Base-by-base conservation (phyloP, 2,113 vertebrate species). In the Laterallus jamaicensis region DNA sequence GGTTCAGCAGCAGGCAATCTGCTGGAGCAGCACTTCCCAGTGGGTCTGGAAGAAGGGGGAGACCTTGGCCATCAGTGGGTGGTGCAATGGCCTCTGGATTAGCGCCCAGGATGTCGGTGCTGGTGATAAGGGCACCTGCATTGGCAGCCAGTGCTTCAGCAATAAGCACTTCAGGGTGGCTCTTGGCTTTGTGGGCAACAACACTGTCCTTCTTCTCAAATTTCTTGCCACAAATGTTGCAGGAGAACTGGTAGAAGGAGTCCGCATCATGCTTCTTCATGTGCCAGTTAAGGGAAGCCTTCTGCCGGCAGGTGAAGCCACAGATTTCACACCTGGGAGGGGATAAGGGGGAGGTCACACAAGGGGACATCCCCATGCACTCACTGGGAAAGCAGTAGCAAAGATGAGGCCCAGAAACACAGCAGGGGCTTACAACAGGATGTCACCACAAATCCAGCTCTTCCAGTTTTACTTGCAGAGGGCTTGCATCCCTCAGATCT, bases 121-220 rank as follows among this genome's bases (percentile, higher is more conserved):
- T 99, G 95, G 99, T 99, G 98, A 99, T 99, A 62, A 99, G 98
- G 89, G 99, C 98, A 2, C 99, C 99, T 0, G 99, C 99, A 1
- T 99, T 99, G 90, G 99, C 99, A n/a, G 99, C 99, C 89, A 99
- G 97, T 8, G 99, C 99, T 98, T 99, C 99, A 2, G 99, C 99
- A 26, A 99, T 99, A 77, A 99, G 98, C 94, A 99, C 99, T 96
- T 99, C 99, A 0, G 99, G 99, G 97, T 99, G 99, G 95, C 99
- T 99, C 97, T 99, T 99, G 94, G 99, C 99, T 95, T 99, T 99
- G 93, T 99, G 99, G 24, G 99, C 99, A 92, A 99, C 99, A 5
- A 99, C 99, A 2, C 99, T 99, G 98, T 99, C 99, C 97, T 99
- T 99, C 98, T 99, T 99, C 97, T 99, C 99, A 68, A 99, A 99